Conservation (phyloP, 2,888 invertebrate genomes). For the Limenitis camilla region DNA sequence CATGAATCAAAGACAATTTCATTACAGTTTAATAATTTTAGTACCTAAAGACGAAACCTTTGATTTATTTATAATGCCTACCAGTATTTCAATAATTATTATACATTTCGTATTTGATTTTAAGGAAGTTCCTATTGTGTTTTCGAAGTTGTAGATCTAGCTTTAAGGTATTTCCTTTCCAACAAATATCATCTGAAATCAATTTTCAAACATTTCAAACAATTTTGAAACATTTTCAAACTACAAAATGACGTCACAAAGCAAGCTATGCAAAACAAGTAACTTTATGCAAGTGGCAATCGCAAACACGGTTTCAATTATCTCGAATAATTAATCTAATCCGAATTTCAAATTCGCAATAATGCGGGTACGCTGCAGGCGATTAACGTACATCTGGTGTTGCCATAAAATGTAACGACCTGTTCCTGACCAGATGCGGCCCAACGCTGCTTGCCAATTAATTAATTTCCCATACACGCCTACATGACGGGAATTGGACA, state of each 20-base stretch:
- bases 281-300: constrained; percentile 1
- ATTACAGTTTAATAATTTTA: background rate
- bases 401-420: constrained; percentile 64
- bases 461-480: constrained; percentile 60
- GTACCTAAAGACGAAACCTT: too few relatives aligned
- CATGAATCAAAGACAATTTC: background rate
- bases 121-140: too few relatives aligned
- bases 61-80: too few relatives aligned
- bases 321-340: constrained; percentile 26
- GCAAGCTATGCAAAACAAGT: background rate
- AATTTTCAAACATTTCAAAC: too few relatives aligned
- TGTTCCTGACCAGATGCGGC: constrained; percentile 54
- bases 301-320: constrained; percentile 17
- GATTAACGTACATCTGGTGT: constrained; percentile 56
- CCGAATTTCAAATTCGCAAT: constrained; percentile 35
- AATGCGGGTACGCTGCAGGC: constrained; percentile 35
- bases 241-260: background rate
- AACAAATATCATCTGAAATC: too few relatives aligned
- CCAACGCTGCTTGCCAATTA: constrained; percentile 60
- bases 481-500: constrained; percentile 59
- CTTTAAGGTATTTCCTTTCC: too few relatives aligned
- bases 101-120: too few relatives aligned
- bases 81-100: too few relatives aligned
- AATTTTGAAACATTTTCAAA: too few relatives aligned
- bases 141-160: too few relatives aligned